phyloP scores from a whole-genome alignment of 1,140 invertebrate genomes.

The Drosophila pseudoananassae region DNA sequence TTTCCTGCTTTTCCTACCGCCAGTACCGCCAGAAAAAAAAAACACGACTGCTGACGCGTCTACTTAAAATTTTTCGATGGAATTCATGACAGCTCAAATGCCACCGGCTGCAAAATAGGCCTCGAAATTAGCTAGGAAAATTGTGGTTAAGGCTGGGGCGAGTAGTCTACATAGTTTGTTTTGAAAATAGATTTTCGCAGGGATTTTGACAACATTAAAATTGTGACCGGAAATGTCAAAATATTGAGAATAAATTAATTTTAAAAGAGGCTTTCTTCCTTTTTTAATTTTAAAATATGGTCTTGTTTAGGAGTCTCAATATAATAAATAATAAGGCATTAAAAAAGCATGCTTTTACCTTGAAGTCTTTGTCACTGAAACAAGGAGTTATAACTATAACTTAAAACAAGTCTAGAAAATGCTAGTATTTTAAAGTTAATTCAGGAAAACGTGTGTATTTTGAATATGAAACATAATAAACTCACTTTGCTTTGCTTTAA shows the following conservation, averaged over 20 bases:
- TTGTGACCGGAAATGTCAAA: constrained; percentile 67
- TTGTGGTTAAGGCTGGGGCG: not conserved
- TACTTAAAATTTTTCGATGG: constrained; percentile 67
- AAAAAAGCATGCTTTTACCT: not conserved
- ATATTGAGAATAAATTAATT: constrained; percentile 19
- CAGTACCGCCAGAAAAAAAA: constrained; percentile 7
- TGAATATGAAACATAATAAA: too few species aligned
- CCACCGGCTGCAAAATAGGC: constrained; percentile 55
- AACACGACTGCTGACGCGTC: constrained; percentile 69
- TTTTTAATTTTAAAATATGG: not conserved
- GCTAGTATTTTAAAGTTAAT: too few species aligned
- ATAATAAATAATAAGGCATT: too few species aligned
- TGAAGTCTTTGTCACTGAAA: too few species aligned
- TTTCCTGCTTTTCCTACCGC: constrained; percentile 52
- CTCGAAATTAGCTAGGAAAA: constrained; percentile 59
- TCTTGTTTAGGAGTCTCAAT: not conserved
- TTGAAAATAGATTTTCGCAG: constrained; percentile 24
- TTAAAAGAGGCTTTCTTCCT: constrained; percentile 3
- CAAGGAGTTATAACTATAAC: too few species aligned
- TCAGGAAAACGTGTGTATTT: too few species aligned
- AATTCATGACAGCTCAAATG: constrained; percentile 62
- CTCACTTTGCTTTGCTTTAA: too few species aligned
- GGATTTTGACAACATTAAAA: constrained; percentile 46
- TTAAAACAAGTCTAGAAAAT: too few species aligned
- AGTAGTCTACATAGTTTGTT: constrained; percentile 13